These are phyloP conservation scores for Diadophis punctatus DNA, from an alignment of 2,113 vertebrate species.

Conservation along the genomic window DNA sequence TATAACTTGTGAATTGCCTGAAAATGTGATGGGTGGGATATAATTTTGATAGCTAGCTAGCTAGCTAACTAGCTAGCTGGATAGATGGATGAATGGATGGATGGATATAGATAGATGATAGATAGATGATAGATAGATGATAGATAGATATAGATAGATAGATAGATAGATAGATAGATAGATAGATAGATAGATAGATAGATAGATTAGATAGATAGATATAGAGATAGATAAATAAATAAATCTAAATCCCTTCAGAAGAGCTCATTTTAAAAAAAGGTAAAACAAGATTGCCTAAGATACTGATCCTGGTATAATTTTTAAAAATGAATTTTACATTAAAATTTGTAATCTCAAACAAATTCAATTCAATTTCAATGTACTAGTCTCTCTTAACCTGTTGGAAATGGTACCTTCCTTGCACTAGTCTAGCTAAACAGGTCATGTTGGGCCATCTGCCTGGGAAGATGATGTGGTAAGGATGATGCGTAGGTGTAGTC, in stretches of 20 bases:
- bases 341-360: not conserved
- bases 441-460: not conserved
- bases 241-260: not conserved
- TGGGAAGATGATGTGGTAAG: not conserved
- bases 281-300: not conserved
- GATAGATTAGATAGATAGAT: too few relatives aligned
- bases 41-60: too few relatives aligned
- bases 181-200: too few relatives aligned
- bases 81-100: too few relatives aligned
- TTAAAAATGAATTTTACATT: not conserved
- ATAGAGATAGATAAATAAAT: too few relatives aligned
- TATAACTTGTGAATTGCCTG: too few relatives aligned
- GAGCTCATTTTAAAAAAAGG: not conserved
- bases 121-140: too few relatives aligned
- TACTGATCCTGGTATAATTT: not conserved
- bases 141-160: too few relatives aligned
- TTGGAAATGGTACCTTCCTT: not conserved
- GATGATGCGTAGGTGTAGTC: not conserved
- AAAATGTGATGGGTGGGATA: too few relatives aligned
- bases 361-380: not conserved
- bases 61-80: too few relatives aligned
- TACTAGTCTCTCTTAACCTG: not conserved
- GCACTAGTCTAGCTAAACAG: not conserved
- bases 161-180: too few relatives aligned
- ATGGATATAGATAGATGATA: too few relatives aligned